phyloP scores from a whole-genome alignment of 2,888 invertebrate genomes.

The Cheilosia urbana region DNA sequence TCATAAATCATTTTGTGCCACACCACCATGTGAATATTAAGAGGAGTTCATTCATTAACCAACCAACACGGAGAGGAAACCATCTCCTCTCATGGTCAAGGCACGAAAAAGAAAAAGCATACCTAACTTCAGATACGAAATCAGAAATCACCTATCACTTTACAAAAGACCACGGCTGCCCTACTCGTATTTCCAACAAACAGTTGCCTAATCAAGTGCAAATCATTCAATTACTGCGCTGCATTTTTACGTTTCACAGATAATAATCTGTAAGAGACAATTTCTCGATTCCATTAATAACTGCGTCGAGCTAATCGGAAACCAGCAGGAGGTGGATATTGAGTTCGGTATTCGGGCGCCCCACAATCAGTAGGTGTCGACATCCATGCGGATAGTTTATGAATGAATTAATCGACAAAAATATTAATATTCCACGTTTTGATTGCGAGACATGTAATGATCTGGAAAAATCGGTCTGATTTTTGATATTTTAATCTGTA shows the following conservation, averaged over 20 bases:
- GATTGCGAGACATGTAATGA: constrained; percentile 31
- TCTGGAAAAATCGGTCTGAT: constrained; percentile 1
- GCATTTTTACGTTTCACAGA: constrained; percentile 42
- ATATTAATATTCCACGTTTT: constrained; percentile 56
- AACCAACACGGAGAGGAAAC: constrained; percentile 4
- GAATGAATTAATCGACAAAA: constrained; percentile 46
- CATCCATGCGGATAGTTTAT: constrained; percentile 52
- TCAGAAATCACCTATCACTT: not conserved
- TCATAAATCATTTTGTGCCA: constrained; percentile 68
- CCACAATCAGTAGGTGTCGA: constrained; percentile 69
- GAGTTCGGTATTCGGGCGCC: constrained; percentile 53
- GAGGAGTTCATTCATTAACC: constrained; percentile 66
- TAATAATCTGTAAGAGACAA: constrained; percentile 53
- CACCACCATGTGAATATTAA: constrained; percentile 68
- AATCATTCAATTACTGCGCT: constrained; percentile 38
- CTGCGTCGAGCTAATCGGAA: constrained; percentile 48
- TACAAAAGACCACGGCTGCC: not conserved
- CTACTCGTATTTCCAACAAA: not conserved
- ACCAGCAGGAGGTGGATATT: constrained; percentile 54
- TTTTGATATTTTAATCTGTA: constrained; percentile 48
- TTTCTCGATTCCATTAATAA: constrained; percentile 66
- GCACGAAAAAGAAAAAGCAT: constrained; percentile 19
- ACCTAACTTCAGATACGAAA: not conserved
- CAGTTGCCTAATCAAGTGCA: constrained; percentile 46
- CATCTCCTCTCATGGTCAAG: constrained; percentile 10